Evolutionary conservation across 2,888 invertebrate species (phyloP).

Genomic region (Drosophila limbata): DNA sequence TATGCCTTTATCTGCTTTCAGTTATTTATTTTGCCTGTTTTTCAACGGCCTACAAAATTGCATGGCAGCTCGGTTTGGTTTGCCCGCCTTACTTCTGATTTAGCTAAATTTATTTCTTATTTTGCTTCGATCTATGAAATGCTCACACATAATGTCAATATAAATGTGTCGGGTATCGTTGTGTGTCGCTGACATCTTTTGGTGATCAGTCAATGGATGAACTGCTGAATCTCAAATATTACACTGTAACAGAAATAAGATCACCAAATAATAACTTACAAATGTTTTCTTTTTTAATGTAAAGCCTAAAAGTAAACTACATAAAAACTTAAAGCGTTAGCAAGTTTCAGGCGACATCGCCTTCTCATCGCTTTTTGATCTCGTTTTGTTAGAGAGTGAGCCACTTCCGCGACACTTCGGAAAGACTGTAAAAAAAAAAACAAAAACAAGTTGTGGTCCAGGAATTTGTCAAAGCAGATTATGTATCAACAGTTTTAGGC

Average conservation of each 20-base stretch:
- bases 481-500: too few relatives aligned
- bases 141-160: not conserved
- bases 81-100: constrained; percentile 49
- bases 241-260: too few relatives aligned
- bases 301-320: not conserved
- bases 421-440: too few relatives aligned
- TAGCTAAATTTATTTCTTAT: constrained; percentile 55
- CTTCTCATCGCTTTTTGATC: too few relatives aligned
- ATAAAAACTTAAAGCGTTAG: too few relatives aligned
- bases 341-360: too few relatives aligned
- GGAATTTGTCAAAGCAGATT: too few relatives aligned
- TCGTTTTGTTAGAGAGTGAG: too few relatives aligned
- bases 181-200: not conserved
- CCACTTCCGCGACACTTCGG: too few relatives aligned
- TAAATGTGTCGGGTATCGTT: not conserved
- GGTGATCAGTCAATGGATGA: not conserved
- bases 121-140: not conserved
- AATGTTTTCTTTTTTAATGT: not conserved
- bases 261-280: too few relatives aligned
- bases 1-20: constrained; percentile 53
- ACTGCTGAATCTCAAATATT: not conserved
- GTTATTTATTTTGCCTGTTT: constrained; percentile 1
- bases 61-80: constrained; percentile 5
- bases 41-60: constrained; percentile 24
- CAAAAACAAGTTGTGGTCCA: too few relatives aligned